phyloP scores from a whole-genome alignment of 2,113 vertebrate species.

The Grus americana region DNA sequence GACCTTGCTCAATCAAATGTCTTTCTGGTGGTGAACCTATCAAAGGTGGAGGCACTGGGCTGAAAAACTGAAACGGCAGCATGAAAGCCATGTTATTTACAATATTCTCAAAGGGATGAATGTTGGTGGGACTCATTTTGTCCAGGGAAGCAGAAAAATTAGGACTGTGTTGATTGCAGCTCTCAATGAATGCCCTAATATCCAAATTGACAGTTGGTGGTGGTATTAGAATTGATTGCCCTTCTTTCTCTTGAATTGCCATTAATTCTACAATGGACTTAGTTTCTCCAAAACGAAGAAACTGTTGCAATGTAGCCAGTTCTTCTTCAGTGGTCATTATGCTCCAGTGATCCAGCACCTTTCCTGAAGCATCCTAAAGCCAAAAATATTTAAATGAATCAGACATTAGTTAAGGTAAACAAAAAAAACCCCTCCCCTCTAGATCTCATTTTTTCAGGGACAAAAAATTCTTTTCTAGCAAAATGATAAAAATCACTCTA shows the following conservation, averaged over 20 bases:
- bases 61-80: constrained; percentile 93
- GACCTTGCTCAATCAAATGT: constrained; percentile 76
- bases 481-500: background rate
- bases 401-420: background rate
- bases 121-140: constrained; percentile 76
- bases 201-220: constrained; percentile 87
- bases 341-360: constrained; percentile 96
- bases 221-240: constrained; percentile 84
- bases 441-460: background rate
- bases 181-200: constrained; percentile 95
- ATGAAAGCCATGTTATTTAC: constrained; percentile 95
- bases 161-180: constrained; percentile 80
- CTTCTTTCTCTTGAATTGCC: constrained; percentile 96
- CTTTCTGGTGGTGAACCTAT: constrained; percentile 83
- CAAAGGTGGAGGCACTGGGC: constrained; percentile 86
- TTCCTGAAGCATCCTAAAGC: constrained; percentile 90
- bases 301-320: constrained; percentile 93
- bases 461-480: background rate
- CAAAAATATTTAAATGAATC: constrained; percentile 3
- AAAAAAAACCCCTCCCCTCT: background rate
- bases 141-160: constrained; percentile 79
- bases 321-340: constrained; percentile 98
- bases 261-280: constrained; percentile 98
- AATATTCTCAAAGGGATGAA: constrained; percentile 94
- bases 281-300: constrained; percentile 97